A percentile compares a stretch with the other conserved stretches of the same genome.
Evolutionary conservation across 35 echinoderm and acorn worm species (phyloP).

Genomic region (Ptychodera flava): DNA sequence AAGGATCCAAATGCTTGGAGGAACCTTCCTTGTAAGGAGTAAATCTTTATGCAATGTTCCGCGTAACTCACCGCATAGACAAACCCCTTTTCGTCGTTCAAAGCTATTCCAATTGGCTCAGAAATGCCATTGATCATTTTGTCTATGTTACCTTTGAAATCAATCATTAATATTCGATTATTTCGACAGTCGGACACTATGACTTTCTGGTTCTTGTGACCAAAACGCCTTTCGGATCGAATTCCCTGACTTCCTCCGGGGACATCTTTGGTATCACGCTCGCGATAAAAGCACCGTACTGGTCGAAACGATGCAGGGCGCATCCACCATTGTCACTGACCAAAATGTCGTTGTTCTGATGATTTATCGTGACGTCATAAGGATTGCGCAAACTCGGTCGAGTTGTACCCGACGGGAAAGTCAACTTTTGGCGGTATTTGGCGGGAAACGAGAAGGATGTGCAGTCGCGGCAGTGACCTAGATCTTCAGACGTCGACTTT

Average conservation of each 20-base stretch:
- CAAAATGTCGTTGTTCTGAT: background rate
- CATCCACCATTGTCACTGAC: background rate
- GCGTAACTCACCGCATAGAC: background rate
- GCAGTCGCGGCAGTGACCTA: background rate
- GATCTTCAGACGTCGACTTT: background rate
- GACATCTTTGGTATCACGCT: background rate
- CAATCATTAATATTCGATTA: background rate
- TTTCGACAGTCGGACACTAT: background rate
- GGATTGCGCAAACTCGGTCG: background rate
- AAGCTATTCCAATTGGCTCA: background rate
- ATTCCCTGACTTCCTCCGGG: background rate
- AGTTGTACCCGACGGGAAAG: background rate
- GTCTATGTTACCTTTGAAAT: background rate
- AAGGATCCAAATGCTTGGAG: background rate
- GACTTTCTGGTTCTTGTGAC: background rate
- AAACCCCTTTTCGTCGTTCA: background rate
- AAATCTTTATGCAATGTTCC: background rate
- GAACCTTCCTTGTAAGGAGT: background rate
- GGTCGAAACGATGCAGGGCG: background rate
- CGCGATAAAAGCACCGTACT: background rate
- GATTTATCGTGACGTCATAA: background rate
- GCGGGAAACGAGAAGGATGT: background rate
- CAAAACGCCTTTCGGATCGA: background rate
- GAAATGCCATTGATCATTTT: background rate
- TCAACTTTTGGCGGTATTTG: background rate